Base-by-base conservation (phyloP, 1,140 invertebrate genomes). In the Drosophila mojavensis region DNA sequence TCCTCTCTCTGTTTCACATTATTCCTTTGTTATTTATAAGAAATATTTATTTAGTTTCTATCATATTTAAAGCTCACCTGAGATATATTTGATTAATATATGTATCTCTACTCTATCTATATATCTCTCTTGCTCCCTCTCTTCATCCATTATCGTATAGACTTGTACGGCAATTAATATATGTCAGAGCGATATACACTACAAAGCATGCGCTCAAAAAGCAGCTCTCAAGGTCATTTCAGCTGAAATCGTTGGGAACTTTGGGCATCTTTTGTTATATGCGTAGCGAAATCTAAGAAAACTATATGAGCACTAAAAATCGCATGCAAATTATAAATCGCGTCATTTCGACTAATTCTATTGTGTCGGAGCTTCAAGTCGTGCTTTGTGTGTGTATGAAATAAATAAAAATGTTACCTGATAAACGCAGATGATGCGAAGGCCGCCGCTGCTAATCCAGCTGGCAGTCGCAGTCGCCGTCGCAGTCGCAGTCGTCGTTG, bases 391-490 rank as follows among this genome's bases (percentile, higher is more conserved):
- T 33, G 6, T 33, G 33, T 9, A 11, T 39, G 36, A 13, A 39
- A 39, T 39, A 39, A 50, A 24, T 24, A 30, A 33, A 59, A 76
- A 68, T 60, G 61, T 11, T 36, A 61, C 26, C 56, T 43, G 41
- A 39, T 13, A 56, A 54, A n/a, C 20, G n/a, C 48, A 39, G 54
- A 70, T 70, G 24, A 47, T 17, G n/a, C 67, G 81, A 81, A 78
- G 69, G 65, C 43, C 53, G 71, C 26, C 7, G 28, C 10, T 36
- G 43, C 17, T 48, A 60, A 66, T 66, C 48, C 58, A 61, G 62
- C 61, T 50, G 26, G 48, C 9, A 48, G 30, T 47, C 30, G 5
- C 17, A 30, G 26, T 47, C 15, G 48, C 3, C 1, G 51, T 15
- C 24, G 43, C 33, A 11, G 17, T 43, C 50, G 13, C 6, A 28